A percentile compares a stretch with the other conserved stretches of the same genome.
phyloP scores from a whole-genome alignment of 2,113 vertebrate genomes.

The Bucco capensis region DNA sequence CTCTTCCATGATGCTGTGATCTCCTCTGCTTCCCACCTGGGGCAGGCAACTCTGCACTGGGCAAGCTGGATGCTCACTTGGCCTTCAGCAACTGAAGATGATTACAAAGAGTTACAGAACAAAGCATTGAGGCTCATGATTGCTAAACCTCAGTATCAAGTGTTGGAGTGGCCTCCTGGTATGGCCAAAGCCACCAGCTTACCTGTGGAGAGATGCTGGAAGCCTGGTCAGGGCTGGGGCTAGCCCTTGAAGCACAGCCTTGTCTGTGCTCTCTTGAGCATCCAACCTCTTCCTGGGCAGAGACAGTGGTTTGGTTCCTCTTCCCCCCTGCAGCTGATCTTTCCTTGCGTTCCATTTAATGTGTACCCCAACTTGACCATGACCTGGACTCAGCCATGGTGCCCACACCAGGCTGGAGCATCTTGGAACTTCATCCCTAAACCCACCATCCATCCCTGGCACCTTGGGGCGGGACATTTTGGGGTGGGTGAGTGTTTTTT shows the following conservation, averaged over 20 bases:
- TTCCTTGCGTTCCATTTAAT: background rate
- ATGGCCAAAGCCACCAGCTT: accelerated
- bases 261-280: accelerated
- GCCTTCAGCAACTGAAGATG: background rate
- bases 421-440: background rate
- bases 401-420: accelerated
- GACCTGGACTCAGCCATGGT: accelerated
- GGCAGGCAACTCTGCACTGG: background rate
- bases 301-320: background rate
- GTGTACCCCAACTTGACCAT: background rate
- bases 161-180: background rate
- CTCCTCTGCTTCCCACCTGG: background rate
- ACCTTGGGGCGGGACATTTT: background rate
- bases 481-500: background rate
- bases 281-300: background rate
- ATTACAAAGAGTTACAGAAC: accelerated
- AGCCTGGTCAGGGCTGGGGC: accelerated
- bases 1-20: background rate
- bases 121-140: background rate
- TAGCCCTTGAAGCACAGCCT: background rate
- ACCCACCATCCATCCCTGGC: background rate
- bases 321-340: background rate
- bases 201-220: background rate
- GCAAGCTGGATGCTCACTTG: accelerated
- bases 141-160: background rate